These are phyloP conservation scores for Lycocorax pyrrhopterus DNA, from an alignment of 2,113 vertebrate genomes.

Conservation along the genomic window DNA sequence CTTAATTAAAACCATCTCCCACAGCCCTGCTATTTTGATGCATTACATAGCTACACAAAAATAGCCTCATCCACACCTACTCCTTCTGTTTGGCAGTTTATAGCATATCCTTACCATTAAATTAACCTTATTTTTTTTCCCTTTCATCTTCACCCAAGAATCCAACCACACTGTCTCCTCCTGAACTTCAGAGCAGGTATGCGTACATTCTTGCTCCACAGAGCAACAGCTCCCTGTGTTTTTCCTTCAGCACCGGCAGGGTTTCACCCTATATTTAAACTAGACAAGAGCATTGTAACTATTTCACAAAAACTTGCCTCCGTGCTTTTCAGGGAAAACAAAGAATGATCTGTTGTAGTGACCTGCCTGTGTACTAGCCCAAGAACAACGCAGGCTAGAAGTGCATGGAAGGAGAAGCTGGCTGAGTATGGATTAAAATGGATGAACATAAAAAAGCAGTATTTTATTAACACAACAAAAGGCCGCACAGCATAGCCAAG, in stretches of 20 bases:
- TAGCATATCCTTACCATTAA: constrained; percentile 21
- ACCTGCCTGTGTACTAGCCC: not conserved
- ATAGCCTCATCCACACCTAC: constrained; percentile 30
- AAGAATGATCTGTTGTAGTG: not conserved
- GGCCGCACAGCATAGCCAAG: not conserved
- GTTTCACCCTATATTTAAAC: constrained; percentile 43
- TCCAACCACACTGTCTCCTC: constrained; percentile 16
- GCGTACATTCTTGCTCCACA: constrained; percentile 18
- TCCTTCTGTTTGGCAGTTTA: constrained; percentile 26
- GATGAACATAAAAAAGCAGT: not conserved
- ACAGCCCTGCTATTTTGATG: not conserved
- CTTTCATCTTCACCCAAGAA: constrained; percentile 56
- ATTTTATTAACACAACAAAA: constrained; percentile 29
- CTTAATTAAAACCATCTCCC: constrained; percentile 15
- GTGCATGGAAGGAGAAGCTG: not conserved
- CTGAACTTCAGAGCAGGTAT: constrained; percentile 47
- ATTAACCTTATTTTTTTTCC: constrained; percentile 2
- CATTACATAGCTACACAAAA: constrained; percentile 19
- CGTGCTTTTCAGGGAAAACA: constrained; percentile 14
- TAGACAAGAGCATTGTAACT: not conserved
- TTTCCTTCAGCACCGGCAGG: not conserved
- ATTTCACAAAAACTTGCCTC: constrained; percentile 9
- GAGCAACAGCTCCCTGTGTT: not conserved
- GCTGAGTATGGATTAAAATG: not conserved
- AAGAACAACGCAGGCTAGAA: not conserved